phyloP scores from a whole-genome alignment of 2,888 invertebrate species.

The Scaeva pyrastri region DNA sequence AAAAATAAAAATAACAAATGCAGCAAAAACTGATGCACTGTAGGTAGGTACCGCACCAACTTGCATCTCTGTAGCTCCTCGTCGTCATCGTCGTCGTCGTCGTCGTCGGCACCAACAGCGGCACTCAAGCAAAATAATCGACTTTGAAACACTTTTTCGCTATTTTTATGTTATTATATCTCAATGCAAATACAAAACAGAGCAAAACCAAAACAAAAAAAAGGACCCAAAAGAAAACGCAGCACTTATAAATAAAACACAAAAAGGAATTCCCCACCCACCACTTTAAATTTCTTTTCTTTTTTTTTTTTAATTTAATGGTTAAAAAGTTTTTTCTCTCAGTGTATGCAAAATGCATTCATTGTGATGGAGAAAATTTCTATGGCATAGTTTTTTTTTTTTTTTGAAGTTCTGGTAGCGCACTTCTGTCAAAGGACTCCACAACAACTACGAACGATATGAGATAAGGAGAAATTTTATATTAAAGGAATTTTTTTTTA shows the following conservation, averaged over 20 bases:
- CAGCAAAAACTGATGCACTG: constrained; percentile 17
- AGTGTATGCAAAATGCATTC: constrained; percentile 51
- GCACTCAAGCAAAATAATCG: constrained; percentile 73
- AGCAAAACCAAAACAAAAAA: constrained; percentile 9
- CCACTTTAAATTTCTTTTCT: constrained; percentile 22
- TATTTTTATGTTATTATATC: constrained; percentile 66
- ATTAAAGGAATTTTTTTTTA: constrained; percentile 48
- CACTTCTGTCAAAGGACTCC: constrained; percentile 60
- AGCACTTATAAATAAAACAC: constrained; percentile 57
- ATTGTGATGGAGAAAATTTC: constrained; percentile 56
- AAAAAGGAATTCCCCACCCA: constrained; percentile 25
- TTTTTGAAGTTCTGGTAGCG: constrained; percentile 17
- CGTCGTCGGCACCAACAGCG: too few species aligned
- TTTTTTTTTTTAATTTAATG: constrained; percentile 19
- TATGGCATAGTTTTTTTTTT: constrained; percentile 25
- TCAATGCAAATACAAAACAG: constrained; percentile 61
- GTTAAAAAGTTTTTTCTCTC: constrained; percentile 46
- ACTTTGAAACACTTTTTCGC: constrained; percentile 66
- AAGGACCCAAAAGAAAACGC: constrained; percentile 35
- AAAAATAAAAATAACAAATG: constrained; percentile 24
- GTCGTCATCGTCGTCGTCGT: too few species aligned
- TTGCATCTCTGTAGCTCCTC: constrained; percentile 19
- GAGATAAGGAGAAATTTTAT: constrained; percentile 58
- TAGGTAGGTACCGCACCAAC: constrained; percentile 22
- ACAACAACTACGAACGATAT: constrained; percentile 25